A percentile compares a stretch with the other conserved stretches of the same genome.
These are phyloP conservation scores for Peucedramus taeniatus DNA, from an alignment of 2,113 vertebrate species.

Conservation along the genomic window DNA sequence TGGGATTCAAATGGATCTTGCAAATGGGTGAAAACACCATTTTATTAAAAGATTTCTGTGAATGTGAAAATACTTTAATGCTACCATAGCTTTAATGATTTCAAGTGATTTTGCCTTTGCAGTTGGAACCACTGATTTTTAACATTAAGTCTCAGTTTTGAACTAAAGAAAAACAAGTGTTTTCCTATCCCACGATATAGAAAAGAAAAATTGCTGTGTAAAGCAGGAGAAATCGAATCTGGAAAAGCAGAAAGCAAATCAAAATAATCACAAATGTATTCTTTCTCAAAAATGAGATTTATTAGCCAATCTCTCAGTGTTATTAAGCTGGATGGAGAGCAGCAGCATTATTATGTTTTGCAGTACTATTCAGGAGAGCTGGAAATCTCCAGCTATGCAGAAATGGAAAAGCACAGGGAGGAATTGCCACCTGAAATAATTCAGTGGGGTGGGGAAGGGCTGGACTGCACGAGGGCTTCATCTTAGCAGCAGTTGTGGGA, in stretches of 20 bases:
- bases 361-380: not conserved
- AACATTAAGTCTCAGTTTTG: not conserved
- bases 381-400: slow-evolving; percentile 27
- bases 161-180: not conserved
- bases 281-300: slow-evolving; percentile 17
- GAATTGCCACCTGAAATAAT: not conserved
- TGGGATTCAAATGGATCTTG: not conserved
- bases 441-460: not conserved
- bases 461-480: not conserved
- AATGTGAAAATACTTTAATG: not conserved
- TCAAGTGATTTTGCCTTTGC: not conserved
- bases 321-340: not conserved
- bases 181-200: not conserved
- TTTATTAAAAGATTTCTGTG: not conserved
- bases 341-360: not conserved
- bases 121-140: not conserved
- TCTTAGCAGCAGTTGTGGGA: not conserved
- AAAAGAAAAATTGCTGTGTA: not conserved
- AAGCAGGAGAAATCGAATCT: not conserved
- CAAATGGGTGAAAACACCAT: not conserved
- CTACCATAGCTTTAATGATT: not conserved
- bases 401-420: not conserved
- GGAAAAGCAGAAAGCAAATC: slow-evolving; percentile 13
- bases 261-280: not conserved
- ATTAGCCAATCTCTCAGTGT: slow-evolving; percentile 18